phyloP scores from a whole-genome alignment of 1,140 invertebrate species.

The Cheumatopsyche charites region DNA sequence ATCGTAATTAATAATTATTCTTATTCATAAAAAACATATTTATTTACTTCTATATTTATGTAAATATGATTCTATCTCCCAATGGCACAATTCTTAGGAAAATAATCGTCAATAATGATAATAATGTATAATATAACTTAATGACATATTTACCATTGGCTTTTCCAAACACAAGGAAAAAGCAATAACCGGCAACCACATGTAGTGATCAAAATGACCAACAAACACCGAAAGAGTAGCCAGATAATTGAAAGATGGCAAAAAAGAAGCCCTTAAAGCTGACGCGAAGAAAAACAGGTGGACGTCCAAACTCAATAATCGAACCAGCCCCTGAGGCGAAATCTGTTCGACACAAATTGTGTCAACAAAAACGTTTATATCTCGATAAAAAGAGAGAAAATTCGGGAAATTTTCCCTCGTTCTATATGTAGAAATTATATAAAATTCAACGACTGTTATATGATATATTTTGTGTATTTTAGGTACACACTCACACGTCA shows the following conservation, averaged over 20 bases:
- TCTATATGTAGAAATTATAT: no score
- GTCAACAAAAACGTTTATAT: neutral
- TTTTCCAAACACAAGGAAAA: neutral
- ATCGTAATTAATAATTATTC: no score
- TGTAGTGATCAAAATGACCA: neutral
- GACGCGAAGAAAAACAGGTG: slow-evolving; percentile 3
- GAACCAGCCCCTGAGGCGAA: neutral
- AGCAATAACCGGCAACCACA: slow-evolving; percentile 18
- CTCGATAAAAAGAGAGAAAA: no score
- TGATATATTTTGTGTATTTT: neutral
- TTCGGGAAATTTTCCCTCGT: no score
- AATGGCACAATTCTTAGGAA: neutral
- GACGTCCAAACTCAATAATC: slow-evolving; percentile 19
- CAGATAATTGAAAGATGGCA: slow-evolving; percentile 23
- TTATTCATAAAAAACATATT: no score
- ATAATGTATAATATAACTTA: slow-evolving; percentile 44
- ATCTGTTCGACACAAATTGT: slow-evolving; percentile 1
- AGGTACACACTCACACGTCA: neutral
- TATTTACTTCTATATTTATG: no score
- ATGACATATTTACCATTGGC: slow-evolving; percentile 42
- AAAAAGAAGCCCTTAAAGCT: neutral
- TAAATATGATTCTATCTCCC: neutral
- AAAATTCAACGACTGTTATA: no score
- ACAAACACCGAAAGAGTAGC: neutral
- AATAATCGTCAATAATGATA: slow-evolving; percentile 29